Evolutionary conservation across 1,140 invertebrate species (phyloP).

Genomic region (Diplogasteroides magnus): DNA sequence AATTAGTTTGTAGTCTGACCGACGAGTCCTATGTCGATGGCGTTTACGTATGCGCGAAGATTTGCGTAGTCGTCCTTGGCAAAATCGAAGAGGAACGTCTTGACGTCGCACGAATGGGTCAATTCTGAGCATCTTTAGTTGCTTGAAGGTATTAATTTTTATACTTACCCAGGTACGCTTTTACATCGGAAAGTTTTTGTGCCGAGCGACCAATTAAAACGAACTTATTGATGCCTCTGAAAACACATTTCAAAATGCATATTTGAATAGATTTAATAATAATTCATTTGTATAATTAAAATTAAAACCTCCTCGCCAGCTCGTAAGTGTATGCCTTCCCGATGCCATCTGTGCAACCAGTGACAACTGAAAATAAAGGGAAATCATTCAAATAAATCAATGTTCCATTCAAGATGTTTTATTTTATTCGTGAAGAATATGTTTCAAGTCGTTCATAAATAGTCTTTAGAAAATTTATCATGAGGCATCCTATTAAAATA

Average conservation of each 20-base stretch:
- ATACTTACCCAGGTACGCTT: slow-evolving; percentile 17
- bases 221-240: slow-evolving; percentile 24
- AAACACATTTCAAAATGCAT: neutral
- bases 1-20: slow-evolving; percentile 27
- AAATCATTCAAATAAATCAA: neutral
- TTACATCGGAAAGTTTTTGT: slow-evolving; percentile 21
- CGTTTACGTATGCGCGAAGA: slow-evolving; percentile 33
- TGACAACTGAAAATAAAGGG: slow-evolving; percentile 16
- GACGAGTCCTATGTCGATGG: slow-evolving; percentile 48
- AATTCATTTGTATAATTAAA: no score
- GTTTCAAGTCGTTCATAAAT: no score
- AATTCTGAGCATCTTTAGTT: no score
- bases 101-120: slow-evolving; percentile 33
- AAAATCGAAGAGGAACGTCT: slow-evolving; percentile 47
- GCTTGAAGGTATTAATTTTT: slow-evolving; percentile 12
- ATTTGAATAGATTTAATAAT: neutral
- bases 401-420: neutral
- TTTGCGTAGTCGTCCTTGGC: slow-evolving; percentile 34
- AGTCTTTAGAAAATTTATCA: no score
- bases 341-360: slow-evolving; percentile 28
- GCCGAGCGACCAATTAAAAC: slow-evolving; percentile 27
- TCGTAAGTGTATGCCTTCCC: slow-evolving; percentile 25
- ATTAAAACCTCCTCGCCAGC: slow-evolving; percentile 11
- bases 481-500: no score
- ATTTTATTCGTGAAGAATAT: slow-evolving; percentile 13